A percentile compares a stretch with the other conserved stretches of the same genome.
These are phyloP conservation scores for Mixornis gularis DNA, from an alignment of 2,113 vertebrate species.

Conservation along the genomic window DNA sequence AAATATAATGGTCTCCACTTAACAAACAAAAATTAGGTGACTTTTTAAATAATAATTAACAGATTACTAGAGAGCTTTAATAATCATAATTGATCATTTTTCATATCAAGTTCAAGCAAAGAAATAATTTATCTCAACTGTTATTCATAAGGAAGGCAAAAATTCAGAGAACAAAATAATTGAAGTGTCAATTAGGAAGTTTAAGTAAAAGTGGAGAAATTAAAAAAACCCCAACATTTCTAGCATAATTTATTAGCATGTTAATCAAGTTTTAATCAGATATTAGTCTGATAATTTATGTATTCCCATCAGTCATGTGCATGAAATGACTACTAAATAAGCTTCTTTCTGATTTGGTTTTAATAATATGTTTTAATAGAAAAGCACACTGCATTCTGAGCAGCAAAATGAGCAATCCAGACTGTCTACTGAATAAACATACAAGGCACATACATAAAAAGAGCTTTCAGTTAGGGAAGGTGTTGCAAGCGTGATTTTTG, in stretches of 20 bases:
- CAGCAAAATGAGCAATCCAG: constrained; percentile 40
- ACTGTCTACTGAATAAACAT: constrained; percentile 48
- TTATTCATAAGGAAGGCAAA: constrained; percentile 48
- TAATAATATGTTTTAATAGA: constrained; percentile 48
- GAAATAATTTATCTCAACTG: constrained; percentile 46
- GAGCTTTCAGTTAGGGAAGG: constrained; percentile 48
- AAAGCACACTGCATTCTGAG: constrained; percentile 12
- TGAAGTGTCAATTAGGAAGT: constrained; percentile 54
- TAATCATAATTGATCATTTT: constrained; percentile 54
- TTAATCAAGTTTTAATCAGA: constrained; percentile 59
- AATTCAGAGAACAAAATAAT: constrained; percentile 48
- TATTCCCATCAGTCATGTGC: constrained; percentile 35
- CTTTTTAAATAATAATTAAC: constrained; percentile 43
- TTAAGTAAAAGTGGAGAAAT: constrained; percentile 41
- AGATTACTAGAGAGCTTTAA: constrained; percentile 39
- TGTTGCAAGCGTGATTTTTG: constrained; percentile 20
- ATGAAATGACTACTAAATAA: constrained; percentile 43
- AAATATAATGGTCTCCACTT: neutral
- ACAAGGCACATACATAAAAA: neutral
- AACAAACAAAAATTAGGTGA: constrained; percentile 12
- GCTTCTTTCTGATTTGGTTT: constrained; percentile 37
- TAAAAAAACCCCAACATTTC: constrained; percentile 21
- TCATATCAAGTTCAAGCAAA: constrained; percentile 18
- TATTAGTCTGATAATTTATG: constrained; percentile 38
- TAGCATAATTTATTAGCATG: constrained; percentile 41